Percentiles rank a stretch among this genome's conserved stretches.
Evolutionary conservation across 2,797 vertebrate genomes (phyloP).

Genomic region (Muscicapa striata): DNA sequence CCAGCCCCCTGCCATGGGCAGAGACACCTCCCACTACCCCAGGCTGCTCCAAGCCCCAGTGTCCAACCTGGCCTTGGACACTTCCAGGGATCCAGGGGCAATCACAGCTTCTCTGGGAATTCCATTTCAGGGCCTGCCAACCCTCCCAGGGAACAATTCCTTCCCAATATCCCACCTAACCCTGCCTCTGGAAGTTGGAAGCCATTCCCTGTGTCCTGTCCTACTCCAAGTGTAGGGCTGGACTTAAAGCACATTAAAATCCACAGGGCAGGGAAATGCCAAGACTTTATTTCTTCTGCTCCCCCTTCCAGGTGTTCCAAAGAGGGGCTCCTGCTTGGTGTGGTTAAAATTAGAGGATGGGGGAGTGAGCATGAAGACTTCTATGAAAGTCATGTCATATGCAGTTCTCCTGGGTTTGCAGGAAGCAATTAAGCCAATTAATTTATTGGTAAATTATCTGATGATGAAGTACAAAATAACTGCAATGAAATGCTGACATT

Average conservation of each 20-base stretch:
- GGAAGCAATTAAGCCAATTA: constrained; percentile 72
- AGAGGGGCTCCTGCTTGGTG: not conserved
- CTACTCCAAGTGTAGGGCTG: accelerated
- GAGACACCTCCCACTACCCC: no score
- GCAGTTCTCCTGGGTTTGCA: constrained; percentile 33
- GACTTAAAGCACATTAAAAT: not conserved
- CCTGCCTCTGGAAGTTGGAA: not conserved
- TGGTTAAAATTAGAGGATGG: not conserved
- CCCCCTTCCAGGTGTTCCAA: not conserved
- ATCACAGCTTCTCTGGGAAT: not conserved
- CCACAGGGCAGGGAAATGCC: not conserved
- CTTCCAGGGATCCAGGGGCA: not conserved
- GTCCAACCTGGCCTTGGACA: accelerated
- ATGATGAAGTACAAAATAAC: constrained; percentile 75
- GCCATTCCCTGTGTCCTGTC: not conserved
- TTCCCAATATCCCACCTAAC: not conserved
- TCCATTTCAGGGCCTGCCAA: not conserved
- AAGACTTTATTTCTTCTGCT: not conserved
- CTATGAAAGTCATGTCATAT: not conserved
- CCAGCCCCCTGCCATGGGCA: not conserved
- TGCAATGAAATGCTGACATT: constrained; percentile 72
- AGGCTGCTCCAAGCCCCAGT: accelerated
- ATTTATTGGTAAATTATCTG: constrained; percentile 76
- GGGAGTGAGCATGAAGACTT: not conserved
- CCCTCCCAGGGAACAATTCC: not conserved